Base-by-base conservation (phyloP, 1,140 invertebrate genomes). In the Neodiprion pinetum region DNA sequence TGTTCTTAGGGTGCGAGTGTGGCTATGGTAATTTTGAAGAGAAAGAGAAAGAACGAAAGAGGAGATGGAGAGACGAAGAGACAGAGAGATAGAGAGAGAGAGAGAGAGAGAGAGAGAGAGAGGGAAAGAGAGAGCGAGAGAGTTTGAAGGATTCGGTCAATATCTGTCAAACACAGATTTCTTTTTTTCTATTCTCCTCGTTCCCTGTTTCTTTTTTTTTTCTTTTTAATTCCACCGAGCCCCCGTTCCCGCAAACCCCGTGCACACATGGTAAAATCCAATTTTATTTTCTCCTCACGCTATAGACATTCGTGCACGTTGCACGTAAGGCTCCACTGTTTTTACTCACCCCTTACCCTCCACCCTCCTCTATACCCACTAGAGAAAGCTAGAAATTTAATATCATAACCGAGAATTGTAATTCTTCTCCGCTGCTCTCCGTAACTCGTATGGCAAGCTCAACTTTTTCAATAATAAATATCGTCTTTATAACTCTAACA, bases 1-100 rank as follows among this genome's bases (percentile, higher is more conserved):
- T 87, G 86, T 86, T 87, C 79, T 82, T 78, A 73, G 21, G 53
- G 53, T 47, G 17, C 72, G 74, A 78, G 81, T 40, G 28, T 40
- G 28, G 28, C 75, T 87, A 88, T 86, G 85, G 82, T 87, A 88
- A 88, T 88, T 87, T 76, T 69, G 28, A 70, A 73, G 75, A 74
- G 21, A 10, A 69, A 74, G 21, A 12, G 70, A 72, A 72, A 76
- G 70, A 21, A 28, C 49, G 70, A 72, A 48, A 17, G n/a, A 74
- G 61, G 48, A 23, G 11, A 47, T 8, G 68, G 48, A 72, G 50
- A 75, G 69, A 74, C 23, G 69, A 10, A 67, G 53, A 17, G 73
- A 12, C 40, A 11, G 49, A 67, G 2, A n/a, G 14, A 17, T 61
- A 48, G 61, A n/a, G 47, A 69, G 40, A 47, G 23, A 67, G 2